Base-by-base conservation (phyloP, 1,140 invertebrate species). In the Megalopta genalis region DNA sequence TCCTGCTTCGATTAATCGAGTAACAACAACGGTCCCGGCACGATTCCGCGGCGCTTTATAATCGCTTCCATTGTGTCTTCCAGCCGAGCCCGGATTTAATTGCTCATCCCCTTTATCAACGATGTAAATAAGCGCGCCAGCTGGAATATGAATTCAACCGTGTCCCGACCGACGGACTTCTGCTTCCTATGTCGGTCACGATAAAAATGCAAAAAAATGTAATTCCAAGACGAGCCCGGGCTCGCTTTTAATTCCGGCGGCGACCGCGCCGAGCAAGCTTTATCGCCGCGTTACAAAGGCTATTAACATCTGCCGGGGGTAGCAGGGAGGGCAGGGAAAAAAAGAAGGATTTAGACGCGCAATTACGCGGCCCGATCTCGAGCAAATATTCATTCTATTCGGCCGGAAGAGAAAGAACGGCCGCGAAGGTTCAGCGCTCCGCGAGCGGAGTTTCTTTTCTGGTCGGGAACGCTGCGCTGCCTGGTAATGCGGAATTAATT, bases 201-300 rank as follows among this genome's bases (percentile, higher is more conserved):
- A 63, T n/a, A 60, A 52, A 27, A 77, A 63, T 23, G 52, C 9
- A n/a, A 68, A 76, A 68, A 68, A 76, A 68, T 76, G 68, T 71
- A 71, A 77, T 77, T 77, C 60, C 60, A 27, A n/a, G n/a, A 62
- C 54, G 21, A 70, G 14, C 14, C 37, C 7, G 23, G n/a, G n/a
- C n/a, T 68, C 25, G 0, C 42, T 70, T 62, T 77, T 76, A 68
- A 76, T 69, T 49, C 57, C 54, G 10, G 3, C 9, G n/a, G 39
- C 21, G 4, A 23, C 52, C 49, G 3, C 52, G 16, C 16, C 37
- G 18, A 63, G 37, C 23, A 25, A 46, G 52, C 54, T 66, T 66
- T 66, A 66, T 75, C 72, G 49, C 3, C 27, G 65, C 21, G 39
- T 68, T 62, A 49, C 65, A 37, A 60, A 76, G 37, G 57, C 21